phyloP scores from a whole-genome alignment of 2,888 invertebrate genomes.

The Hirtodrosophila duncani region DNA sequence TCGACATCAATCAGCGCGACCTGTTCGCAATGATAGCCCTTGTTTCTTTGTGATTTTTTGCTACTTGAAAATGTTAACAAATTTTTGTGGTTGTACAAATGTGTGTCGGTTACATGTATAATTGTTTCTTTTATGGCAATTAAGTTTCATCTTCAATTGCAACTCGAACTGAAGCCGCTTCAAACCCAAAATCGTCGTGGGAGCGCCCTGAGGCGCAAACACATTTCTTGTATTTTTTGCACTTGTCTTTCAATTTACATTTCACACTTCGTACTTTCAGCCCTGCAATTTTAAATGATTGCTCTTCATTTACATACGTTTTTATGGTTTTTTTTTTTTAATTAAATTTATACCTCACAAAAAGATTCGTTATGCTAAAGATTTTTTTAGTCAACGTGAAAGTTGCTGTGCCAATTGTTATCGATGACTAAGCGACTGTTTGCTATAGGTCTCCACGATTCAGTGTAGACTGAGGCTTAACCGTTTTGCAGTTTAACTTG shows the following conservation, averaged over 20 bases:
- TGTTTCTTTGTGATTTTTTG: constrained; percentile 13
- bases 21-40: background rate
- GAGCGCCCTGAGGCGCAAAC: constrained; percentile 46
- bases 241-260: constrained; percentile 34
- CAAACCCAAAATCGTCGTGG: constrained; percentile 39
- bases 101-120: background rate
- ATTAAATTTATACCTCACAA: constrained; percentile 49
- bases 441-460: too few relatives aligned
- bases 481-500: constrained; percentile 7
- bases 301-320: constrained; percentile 18
- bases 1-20: constrained; percentile 52
- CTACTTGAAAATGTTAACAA: constrained; percentile 30
- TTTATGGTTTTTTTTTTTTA: constrained; percentile 33
- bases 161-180: constrained; percentile 30
- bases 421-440: constrained; percentile 13
- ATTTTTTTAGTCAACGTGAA: constrained; percentile 31
- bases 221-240: constrained; percentile 22
- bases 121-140: constrained; percentile 21
- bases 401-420: constrained; percentile 35
- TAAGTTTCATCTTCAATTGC: constrained; percentile 45
- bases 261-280: constrained; percentile 21
- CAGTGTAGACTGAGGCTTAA: constrained; percentile 16
- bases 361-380: constrained; percentile 21
- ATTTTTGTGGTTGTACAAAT: background rate
- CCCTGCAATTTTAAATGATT: constrained; percentile 15